phyloP scores from a whole-genome alignment of 2,113 vertebrate genomes.

The Lycaon pictus region DNA sequence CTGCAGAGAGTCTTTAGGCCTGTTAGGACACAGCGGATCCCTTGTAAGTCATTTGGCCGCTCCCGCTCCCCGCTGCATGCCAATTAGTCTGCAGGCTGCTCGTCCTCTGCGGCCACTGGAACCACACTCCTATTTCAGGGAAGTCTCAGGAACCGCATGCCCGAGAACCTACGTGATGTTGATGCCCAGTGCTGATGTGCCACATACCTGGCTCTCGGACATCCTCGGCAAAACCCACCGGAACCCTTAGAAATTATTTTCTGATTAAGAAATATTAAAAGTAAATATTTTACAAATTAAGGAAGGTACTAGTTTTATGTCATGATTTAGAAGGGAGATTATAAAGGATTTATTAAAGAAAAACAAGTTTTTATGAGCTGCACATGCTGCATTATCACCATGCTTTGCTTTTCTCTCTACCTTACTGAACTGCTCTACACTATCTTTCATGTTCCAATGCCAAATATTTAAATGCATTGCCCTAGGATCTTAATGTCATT shows the following conservation, averaged over 20 bases:
- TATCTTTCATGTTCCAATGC: not conserved
- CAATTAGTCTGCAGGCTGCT: not conserved
- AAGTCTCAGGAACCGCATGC: not conserved
- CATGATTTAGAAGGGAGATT: not conserved
- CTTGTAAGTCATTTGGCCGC: not conserved
- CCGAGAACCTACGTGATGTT: not conserved
- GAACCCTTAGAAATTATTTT: not conserved
- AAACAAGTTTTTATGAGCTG: not conserved
- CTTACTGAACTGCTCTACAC: not conserved
- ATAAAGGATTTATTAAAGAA: not conserved
- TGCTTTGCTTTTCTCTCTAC: not conserved
- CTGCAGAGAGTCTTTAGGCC: not conserved
- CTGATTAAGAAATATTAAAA: not conserved
- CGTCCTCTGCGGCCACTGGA: not conserved
- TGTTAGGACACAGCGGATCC: not conserved
- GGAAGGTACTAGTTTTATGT: not conserved
- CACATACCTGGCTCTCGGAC: not conserved
- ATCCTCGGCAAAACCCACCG: not conserved
- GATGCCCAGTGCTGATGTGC: not conserved
- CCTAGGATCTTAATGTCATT: not conserved
- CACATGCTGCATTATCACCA: not conserved
- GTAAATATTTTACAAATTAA: not conserved
- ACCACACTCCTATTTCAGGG: not conserved
- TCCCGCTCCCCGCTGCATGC: accelerated
- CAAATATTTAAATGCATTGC: not conserved